phyloP scores from a whole-genome alignment of 2,888 invertebrate species.

The Lasius platythorax region DNA sequence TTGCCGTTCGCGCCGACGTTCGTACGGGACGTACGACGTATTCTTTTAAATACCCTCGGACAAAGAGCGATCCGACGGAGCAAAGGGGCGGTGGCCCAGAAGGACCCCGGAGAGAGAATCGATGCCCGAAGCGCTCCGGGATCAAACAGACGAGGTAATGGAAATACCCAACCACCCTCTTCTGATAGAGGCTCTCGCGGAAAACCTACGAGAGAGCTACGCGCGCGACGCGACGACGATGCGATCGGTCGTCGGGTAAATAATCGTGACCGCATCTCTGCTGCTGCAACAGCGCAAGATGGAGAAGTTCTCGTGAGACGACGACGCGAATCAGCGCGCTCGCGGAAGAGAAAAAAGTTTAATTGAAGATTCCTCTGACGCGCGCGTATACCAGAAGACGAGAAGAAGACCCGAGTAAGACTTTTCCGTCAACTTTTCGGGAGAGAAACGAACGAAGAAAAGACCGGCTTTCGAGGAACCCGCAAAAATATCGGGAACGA shows the following conservation, averaged over 20 bases:
- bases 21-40: background rate
- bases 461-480: background rate
- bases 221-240: slow-evolving; percentile 28
- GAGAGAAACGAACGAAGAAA: slow-evolving; percentile 4
- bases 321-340: background rate
- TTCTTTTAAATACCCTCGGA: slow-evolving; percentile 52
- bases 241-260: slow-evolving; percentile 49
- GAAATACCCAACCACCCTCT: slow-evolving; percentile 50
- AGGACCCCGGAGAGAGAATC: slow-evolving; percentile 36
- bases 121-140: slow-evolving; percentile 47
- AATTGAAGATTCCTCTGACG: slow-evolving; percentile 29
- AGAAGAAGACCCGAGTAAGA: background rate
- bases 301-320: slow-evolving; percentile 7
- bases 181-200: slow-evolving; percentile 61
- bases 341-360: slow-evolving; percentile 33
- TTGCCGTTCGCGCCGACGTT: slow-evolving; percentile 39
- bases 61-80: background rate
- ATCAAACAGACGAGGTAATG: slow-evolving; percentile 58
- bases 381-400: background rate
- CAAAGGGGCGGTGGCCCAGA: background rate
- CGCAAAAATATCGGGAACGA: slow-evolving; percentile 35
- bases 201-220: slow-evolving; percentile 34
- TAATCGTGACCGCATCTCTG: slow-evolving; percentile 16
- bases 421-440: slow-evolving; percentile 36
- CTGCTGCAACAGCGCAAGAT: background rate